Evolutionary conservation across 2,888 invertebrate species (phyloP).

Genomic region (Troides oblongomaculatus): DNA sequence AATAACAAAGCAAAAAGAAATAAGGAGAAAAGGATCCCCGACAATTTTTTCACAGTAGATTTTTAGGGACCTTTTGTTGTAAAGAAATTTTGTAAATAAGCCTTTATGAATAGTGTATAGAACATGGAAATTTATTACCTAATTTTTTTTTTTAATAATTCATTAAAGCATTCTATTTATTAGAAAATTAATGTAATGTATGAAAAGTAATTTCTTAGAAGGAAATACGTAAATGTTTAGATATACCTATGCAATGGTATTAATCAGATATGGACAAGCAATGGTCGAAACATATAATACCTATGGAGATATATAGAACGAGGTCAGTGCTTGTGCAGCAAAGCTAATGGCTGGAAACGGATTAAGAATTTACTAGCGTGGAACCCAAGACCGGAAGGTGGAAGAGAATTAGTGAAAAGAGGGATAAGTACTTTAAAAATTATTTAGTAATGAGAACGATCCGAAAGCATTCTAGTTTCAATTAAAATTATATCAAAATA

Average conservation of each 20-base stretch:
- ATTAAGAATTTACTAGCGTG: slow-evolving; percentile 29
- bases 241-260: background rate
- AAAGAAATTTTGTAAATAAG: slow-evolving; percentile 16
- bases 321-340: slow-evolving; percentile 19
- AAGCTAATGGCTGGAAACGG: slow-evolving; percentile 30
- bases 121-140: background rate
- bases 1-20: slow-evolving; percentile 38
- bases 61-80: slow-evolving; percentile 29
- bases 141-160: slow-evolving; percentile 23
- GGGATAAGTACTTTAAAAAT: slow-evolving; percentile 16
- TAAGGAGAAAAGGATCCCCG: slow-evolving; percentile 33
- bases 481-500: background rate
- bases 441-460: slow-evolving; percentile 16
- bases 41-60: slow-evolving; percentile 37
- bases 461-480: slow-evolving; percentile 7
- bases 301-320: slow-evolving; percentile 15
- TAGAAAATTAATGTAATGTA: no score
- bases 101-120: no score
- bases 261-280: slow-evolving; percentile 5
- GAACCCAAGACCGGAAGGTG: slow-evolving; percentile 29
- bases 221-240: background rate
- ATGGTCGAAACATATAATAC: slow-evolving; percentile 19
- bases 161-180: background rate
- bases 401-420: slow-evolving; percentile 28
- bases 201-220: background rate